Evolutionary conservation across 2,888 invertebrate genomes (phyloP).

Genomic region (Lobophora halterata): DNA sequence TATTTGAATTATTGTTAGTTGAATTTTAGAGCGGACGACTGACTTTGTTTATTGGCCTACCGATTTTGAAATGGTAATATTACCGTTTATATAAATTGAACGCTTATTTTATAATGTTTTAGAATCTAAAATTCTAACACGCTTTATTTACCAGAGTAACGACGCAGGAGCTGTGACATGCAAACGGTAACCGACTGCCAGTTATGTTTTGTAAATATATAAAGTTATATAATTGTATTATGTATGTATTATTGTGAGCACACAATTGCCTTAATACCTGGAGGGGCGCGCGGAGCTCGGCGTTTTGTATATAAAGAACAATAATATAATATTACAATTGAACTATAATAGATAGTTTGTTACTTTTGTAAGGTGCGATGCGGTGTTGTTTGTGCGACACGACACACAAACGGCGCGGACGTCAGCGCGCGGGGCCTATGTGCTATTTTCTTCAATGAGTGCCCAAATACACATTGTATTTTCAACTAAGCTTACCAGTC

Average conservation of each 20-base stretch:
- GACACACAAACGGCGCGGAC: slow-evolving; percentile 41
- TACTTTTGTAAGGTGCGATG: slow-evolving; percentile 74
- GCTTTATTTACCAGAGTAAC: slow-evolving; percentile 65
- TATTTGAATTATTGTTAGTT: slow-evolving; percentile 56
- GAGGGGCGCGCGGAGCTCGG: slow-evolving; percentile 61
- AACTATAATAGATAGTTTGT: slow-evolving; percentile 71
- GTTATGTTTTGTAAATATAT: slow-evolving; percentile 73
- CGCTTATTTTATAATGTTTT: slow-evolving; percentile 47
- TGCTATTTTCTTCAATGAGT: slow-evolving; percentile 74
- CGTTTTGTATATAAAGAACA: slow-evolving; percentile 73
- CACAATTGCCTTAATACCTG: slow-evolving; percentile 61
- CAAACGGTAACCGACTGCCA: slow-evolving; percentile 60
- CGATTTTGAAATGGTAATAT: slow-evolving; percentile 57
- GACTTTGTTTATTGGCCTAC: slow-evolving; percentile 64
- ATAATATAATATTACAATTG: slow-evolving; percentile 60
- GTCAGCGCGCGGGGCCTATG: slow-evolving; percentile 50
- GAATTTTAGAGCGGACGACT: slow-evolving; percentile 57
- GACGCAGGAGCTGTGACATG: slow-evolving; percentile 61
- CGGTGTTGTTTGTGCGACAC: slow-evolving; percentile 56
- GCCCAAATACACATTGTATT: slow-evolving; percentile 73
- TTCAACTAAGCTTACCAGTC: slow-evolving; percentile 79
- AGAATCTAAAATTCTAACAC: slow-evolving; percentile 56
- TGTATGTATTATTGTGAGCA: slow-evolving; percentile 62
- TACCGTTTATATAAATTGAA: slow-evolving; percentile 35
- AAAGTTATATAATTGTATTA: slow-evolving; percentile 57